phyloP scores from a whole-genome alignment of 2,113 vertebrate genomes.

The Nycticryphes semicollaris region DNA sequence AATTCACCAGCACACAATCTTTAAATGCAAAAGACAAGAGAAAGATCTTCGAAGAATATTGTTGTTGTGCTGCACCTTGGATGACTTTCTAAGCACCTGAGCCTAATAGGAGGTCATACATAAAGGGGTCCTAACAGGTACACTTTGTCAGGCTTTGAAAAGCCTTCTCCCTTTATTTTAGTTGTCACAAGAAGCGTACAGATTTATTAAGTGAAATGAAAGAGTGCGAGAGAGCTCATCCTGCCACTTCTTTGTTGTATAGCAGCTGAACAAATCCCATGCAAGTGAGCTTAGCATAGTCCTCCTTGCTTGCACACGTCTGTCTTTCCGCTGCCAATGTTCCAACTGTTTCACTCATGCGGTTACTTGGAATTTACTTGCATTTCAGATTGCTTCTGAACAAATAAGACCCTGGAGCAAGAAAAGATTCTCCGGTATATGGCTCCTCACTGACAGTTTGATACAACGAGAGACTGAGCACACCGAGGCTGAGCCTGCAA shows the following conservation, averaged over 20 bases:
- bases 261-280: neutral
- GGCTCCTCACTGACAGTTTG: neutral
- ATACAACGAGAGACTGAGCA: neutral
- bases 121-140: neutral
- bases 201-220: neutral
- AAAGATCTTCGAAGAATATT: neutral
- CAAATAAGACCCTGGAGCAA: neutral
- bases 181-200: neutral
- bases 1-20: neutral
- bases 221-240: neutral
- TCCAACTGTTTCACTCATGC: neutral
- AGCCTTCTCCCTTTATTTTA: neutral
- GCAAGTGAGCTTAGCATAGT: neutral
- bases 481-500: neutral
- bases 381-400: slow-evolving; percentile 2
- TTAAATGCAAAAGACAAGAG: neutral
- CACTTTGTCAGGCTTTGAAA: neutral
- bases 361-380: neutral
- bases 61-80: neutral
- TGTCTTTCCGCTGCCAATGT: neutral
- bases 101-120: neutral
- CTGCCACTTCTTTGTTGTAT: neutral
- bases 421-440: neutral
- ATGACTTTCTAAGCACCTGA: neutral
- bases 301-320: neutral